These are phyloP conservation scores for Saturnia japonica DNA, from an alignment of 2,888 invertebrate genomes.

Conservation along the genomic window DNA sequence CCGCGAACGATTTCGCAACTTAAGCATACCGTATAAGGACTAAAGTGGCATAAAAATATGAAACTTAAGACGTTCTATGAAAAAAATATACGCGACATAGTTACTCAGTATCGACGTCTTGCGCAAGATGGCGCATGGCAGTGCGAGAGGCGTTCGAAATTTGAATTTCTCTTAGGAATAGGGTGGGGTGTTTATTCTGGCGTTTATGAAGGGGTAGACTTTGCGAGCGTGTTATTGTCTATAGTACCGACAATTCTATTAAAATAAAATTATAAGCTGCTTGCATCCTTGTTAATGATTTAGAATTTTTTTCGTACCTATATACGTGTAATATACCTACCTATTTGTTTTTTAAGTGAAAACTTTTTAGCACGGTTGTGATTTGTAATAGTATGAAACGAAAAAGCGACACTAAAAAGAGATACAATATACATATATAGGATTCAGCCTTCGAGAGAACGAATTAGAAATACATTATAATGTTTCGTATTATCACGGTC, in stretches of 20 bases:
- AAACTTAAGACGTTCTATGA: constrained; percentile 72
- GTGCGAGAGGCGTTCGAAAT: constrained; percentile 74
- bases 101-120: constrained; percentile 80
- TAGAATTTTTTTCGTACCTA: neutral
- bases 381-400: too few species aligned
- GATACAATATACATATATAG: too few species aligned
- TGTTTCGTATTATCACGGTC: too few species aligned
- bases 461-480: too few species aligned
- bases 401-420: too few species aligned
- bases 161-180: constrained; percentile 79
- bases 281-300: neutral
- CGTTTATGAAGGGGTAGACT: constrained; percentile 6
- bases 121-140: constrained; percentile 81
- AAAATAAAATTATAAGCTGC: neutral
- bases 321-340: too few species aligned
- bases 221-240: neutral
- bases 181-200: constrained; percentile 64
- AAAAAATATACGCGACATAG: constrained; percentile 74
- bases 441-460: too few species aligned
- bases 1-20: constrained; percentile 78
- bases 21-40: constrained; percentile 75
- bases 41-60: constrained; percentile 78
- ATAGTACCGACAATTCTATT: neutral
- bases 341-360: too few species aligned
- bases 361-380: too few species aligned